Conservation (phyloP, 2,113 vertebrate genomes). For the Pontoporia blainvillei region DNA sequence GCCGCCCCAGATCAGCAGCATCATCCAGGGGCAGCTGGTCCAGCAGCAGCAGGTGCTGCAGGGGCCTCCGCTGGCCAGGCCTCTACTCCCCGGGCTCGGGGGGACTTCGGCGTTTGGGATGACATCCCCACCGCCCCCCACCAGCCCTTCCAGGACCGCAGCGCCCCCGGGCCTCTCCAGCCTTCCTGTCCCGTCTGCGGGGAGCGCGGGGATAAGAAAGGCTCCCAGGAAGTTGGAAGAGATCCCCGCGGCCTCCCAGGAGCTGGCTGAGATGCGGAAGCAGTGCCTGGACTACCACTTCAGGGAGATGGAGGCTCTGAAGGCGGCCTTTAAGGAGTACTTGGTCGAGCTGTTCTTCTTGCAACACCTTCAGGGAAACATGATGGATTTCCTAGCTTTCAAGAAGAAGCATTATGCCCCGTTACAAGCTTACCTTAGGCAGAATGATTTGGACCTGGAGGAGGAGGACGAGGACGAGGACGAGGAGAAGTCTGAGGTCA, state of each 20-base stretch:
- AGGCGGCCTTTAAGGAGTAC: conserved; percentile 93
- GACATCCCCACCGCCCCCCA: conserved; percentile 88
- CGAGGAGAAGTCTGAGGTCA: conserved; percentile 93
- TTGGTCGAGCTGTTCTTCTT: conserved; percentile 97
- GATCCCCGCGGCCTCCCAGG: conserved; percentile 91
- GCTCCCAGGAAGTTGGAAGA: conserved; percentile 92
- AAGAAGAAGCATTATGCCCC: conserved; percentile 96
- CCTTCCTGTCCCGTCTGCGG: conserved; percentile 83
- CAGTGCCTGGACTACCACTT: conserved; percentile 94
- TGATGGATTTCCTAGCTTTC: conserved; percentile 98
- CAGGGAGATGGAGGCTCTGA: conserved; percentile 91
- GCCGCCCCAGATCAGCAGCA: conserved; percentile 92
- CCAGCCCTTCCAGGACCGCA: conserved; percentile 89
- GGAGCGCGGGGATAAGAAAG: conserved; percentile 85
- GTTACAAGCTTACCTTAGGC: conserved; percentile 92
- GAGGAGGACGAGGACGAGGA: conserved; percentile 97
- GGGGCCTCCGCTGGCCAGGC: conserved; percentile 65
- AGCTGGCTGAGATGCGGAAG: conserved; percentile 92
- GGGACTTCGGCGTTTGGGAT: conserved; percentile 86
- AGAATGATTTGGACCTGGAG: conserved; percentile 96
- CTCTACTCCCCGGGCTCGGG: conserved; percentile 81
- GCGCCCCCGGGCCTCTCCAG: conserved; percentile 85
- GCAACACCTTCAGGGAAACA: conserved; percentile 97
- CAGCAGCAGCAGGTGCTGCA: conserved; percentile 79
- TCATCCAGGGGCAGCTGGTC: conserved; percentile 89